These are phyloP conservation scores for Stigmatopora argus DNA, from an alignment of 2,113 vertebrate species.

Conservation along the genomic window DNA sequence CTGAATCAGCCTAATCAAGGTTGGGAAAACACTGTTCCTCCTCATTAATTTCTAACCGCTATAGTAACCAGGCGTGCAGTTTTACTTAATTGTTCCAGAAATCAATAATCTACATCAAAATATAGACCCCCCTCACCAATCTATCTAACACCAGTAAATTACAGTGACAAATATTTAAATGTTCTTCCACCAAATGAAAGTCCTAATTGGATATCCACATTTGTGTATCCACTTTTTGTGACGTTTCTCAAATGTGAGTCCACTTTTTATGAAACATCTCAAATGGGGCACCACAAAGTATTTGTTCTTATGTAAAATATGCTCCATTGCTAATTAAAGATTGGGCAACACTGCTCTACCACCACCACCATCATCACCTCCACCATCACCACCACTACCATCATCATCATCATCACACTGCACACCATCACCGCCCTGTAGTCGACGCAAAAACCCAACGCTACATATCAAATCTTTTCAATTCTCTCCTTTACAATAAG, in stretches of 20 bases:
- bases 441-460: conserved; percentile 21
- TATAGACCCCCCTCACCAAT: background rate
- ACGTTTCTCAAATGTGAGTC: background rate
- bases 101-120: background rate
- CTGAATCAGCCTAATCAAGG: background rate
- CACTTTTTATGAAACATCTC: background rate
- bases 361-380: background rate
- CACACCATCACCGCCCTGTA: conserved; percentile 29
- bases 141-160: background rate
- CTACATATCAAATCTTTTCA: conserved; percentile 11
- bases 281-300: background rate
- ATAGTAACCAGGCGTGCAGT: background rate
- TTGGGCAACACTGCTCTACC: background rate
- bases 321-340: background rate
- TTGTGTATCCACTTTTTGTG: background rate
- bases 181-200: background rate
- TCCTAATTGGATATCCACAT: background rate
- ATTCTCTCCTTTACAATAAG: background rate
- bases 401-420: background rate
- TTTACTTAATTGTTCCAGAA: background rate
- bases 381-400: conserved; percentile 5
- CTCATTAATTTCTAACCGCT: background rate
- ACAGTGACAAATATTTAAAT: background rate
- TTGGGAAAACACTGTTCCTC: background rate
- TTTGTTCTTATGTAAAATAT: background rate